Conservation (phyloP, 2,113 vertebrate genomes). For the Peromyscus leucopus region DNA sequence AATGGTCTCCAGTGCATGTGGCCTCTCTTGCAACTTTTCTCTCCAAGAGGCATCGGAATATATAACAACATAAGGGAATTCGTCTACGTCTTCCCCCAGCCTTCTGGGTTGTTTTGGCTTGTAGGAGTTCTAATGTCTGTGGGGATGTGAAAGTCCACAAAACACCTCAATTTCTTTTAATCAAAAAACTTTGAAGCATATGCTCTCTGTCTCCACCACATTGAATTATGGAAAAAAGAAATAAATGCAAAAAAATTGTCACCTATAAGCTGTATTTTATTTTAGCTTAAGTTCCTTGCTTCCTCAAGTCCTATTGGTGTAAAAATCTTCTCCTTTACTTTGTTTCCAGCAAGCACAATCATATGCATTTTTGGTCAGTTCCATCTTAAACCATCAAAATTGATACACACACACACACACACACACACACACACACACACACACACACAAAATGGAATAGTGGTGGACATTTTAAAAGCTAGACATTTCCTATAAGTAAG, state of each 20-base stretch:
- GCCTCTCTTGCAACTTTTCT: background rate
- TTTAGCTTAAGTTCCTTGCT: background rate
- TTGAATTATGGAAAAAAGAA: background rate
- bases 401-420: background rate
- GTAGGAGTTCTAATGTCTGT: background rate
- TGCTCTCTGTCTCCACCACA: background rate
- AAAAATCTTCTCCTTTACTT: background rate
- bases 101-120: constrained; percentile 22
- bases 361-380: background rate
- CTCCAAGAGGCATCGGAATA: background rate
- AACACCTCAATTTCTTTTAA: background rate
- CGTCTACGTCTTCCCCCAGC: background rate
- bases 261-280: background rate
- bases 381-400: constrained; percentile 1
- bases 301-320: background rate
- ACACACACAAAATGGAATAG: background rate
- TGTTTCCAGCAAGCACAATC: constrained; percentile 20
- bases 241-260: constrained; percentile 1
- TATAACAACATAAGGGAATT: background rate
- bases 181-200: background rate
- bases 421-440: no score
- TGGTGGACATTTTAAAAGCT: background rate
- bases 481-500: background rate
- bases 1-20: background rate
- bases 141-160: background rate